Evolutionary conservation across 2,113 vertebrate genomes (phyloP), one percentile per base, ranked within the genome.

Genomic region (Bucco capensis): DNA sequence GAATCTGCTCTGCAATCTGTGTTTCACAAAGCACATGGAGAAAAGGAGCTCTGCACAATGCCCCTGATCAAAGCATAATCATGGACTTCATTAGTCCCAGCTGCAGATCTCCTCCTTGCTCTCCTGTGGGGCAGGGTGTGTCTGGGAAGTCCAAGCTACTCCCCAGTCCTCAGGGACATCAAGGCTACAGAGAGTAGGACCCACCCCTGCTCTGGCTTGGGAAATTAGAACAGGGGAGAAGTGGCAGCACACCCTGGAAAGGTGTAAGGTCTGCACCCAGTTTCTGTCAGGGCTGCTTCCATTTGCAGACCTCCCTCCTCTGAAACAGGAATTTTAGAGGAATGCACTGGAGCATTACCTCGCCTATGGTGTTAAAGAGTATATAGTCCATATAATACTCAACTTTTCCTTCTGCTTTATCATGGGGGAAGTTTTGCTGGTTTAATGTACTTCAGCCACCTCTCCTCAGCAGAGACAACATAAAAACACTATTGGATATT

Each of bases 51-150:
- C 44, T 33, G 16, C 13, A 64, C 6, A 19, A 35, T 66, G 25
- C 22, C 19, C 31, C 31, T 19, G 2, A 1, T 35, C 38, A 67
- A 62, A 71, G 66, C 21, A n/a, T 53, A 4, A 0, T 23, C 6
- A 5, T 8, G 27, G 8, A 21, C 46, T 19, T 83, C 24, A 69
- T 24, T 31, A 4, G 1, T 16, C 27, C 17, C 50, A 80, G 27
- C 31, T 71, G 64, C 80, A 57, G 28, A 30, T 38, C 12, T 74
- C 47, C 8, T 64, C 25, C 51, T 76, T 46, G 25, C 35, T 56
- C 14, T 40, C 7, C 42, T 40, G 12, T 1, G 7, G 7, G 17
- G 10, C 1, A 2, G 27, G 22, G 74, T 2, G 0, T 33, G 11
- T 5, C 2, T 1, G 3, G 14, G 33, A 77, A 90, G 38, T 33